Percentiles rank a stretch among this genome's conserved stretches.
These are phyloP conservation scores for Paragorgia papillata DNA, from an alignment of 92 coral and sea anemone species.

Conservation along the genomic window DNA sequence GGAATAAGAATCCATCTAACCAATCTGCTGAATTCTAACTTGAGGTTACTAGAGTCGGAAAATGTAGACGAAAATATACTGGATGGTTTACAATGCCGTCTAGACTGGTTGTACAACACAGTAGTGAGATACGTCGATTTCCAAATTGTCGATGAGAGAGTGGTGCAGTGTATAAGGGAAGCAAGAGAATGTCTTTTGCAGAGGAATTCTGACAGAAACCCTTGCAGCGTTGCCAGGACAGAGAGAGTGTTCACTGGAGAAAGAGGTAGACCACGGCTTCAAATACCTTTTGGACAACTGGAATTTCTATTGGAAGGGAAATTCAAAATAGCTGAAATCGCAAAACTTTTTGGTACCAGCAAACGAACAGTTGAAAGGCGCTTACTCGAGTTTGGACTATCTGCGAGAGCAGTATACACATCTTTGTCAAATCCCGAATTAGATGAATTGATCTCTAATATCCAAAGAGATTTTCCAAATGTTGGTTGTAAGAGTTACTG, in stretches of 20 bases:
- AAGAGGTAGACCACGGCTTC: slow-evolving; percentile 52
- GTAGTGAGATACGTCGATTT: slow-evolving; percentile 46
- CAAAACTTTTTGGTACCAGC: slow-evolving; percentile 51
- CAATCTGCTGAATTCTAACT: slow-evolving; percentile 35
- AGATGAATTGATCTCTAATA: slow-evolving; percentile 26
- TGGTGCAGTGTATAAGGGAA: slow-evolving; percentile 37
- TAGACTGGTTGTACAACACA: slow-evolving; percentile 52
- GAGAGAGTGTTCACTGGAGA: slow-evolving; percentile 45
- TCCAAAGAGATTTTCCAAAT: slow-evolving; percentile 51
- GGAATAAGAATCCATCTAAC: slow-evolving; percentile 27
- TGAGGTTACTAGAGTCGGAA: slow-evolving; percentile 31
- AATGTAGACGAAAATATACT: slow-evolving; percentile 23
- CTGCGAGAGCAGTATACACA: slow-evolving; percentile 36
- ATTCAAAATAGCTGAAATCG: slow-evolving; percentile 52
- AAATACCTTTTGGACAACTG: slow-evolving; percentile 51
- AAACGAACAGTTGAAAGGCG: slow-evolving; percentile 57
- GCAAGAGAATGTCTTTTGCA: slow-evolving; percentile 53
- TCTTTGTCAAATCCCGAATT: slow-evolving; percentile 46
- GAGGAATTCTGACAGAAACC: slow-evolving; percentile 12
- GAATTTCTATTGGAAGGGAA: slow-evolving; percentile 43
- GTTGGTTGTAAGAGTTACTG: slow-evolving; percentile 49
- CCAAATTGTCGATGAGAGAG: slow-evolving; percentile 43
- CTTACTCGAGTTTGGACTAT: slow-evolving; percentile 48
- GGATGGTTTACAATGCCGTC: slow-evolving; percentile 24
- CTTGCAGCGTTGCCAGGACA: slow-evolving; percentile 11